Base-by-base conservation (phyloP, 2,888 invertebrate species). In the Xestia xanthographa region DNA sequence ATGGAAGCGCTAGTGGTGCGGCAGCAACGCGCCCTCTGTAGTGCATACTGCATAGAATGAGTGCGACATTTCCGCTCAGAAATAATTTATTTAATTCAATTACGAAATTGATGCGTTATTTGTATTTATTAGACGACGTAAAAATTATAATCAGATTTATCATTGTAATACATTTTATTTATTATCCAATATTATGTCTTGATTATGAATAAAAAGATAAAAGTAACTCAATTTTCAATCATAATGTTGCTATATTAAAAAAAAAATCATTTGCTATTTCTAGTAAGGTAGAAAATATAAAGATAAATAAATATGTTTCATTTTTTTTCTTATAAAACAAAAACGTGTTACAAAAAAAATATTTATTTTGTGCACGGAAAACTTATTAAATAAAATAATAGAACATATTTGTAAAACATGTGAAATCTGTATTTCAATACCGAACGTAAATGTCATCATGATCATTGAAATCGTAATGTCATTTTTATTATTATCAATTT, bases 1-100 rank as follows among this genome's bases (percentile, higher is more conserved):
- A 69, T 56, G 82, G 86, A 81, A 90, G 94, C 95, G 95, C 93
- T 91, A 78, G 82, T 88, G 80, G 83, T 65, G 78, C 80, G 71
- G 34, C 71, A 78, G 26, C 60, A 66, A 48, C 26, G 29, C 67
- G 82, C 68, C 85, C 75, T 70, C 68, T 85, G 58, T 29, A 14
- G 11, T 68, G 17, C 6, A 5, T 29, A 14, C 8, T 68, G 17
- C 6, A 5, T 11, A 67, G 5, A 17, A 70, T 68, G 17, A 17
- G 22, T 29, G 14, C 38, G 11, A 22, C 12, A 63, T 66, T 73
- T 88, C 88, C 83, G 79, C 29, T 83, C 80, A 86, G 29, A 38
- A 22, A 11, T 1, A 58, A 2, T 2, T 0, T 34, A 12, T 56
- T 70, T 75, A 38, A 0, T 0, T 0, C 3, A 26, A 53, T 48